Evolutionary conservation across 2,797 vertebrate species (phyloP), one percentile per base, ranked within the genome.

Genomic region (Premnoplex brunnescens): DNA sequence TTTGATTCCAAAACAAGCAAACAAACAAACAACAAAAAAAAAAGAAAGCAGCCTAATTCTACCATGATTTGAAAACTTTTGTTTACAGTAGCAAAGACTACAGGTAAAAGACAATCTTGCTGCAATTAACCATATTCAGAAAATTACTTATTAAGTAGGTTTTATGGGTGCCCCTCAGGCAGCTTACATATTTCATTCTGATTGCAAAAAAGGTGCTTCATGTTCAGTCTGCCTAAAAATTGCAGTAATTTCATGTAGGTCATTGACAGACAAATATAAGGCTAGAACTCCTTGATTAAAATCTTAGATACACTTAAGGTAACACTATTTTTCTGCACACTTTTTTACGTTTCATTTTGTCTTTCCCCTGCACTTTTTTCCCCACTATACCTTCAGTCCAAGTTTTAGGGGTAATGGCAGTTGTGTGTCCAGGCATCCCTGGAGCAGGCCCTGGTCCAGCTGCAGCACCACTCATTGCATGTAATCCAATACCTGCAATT

Each of bases 371-470:
- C 9, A n/a, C 52, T 5, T 77, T 54, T 84, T 84, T 55, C 9
- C 36, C 10, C 34, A 49, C 36, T 91, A 86, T 95, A 99, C 98
- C 98, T 84, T 99, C 98, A 88, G 98, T 69, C 98, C 98, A 99
- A 7, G 98, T 97, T 96, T 99, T 99, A 81, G 98, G 97, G 71
- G 98, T 98, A 91, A 98, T 92, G 64, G 97, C 97, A 93, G 98
- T 95, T 90, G 89, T 95, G 93, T 97, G 98, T 79, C 98, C 98
- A 93, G 98, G 98, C 93, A 98, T 98, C 90, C 97, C 97, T 3
- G 98, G 96, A 90, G 98, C 97, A 76, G 98, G 96, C 36, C 98
- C 98, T 60, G 98, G 96, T 54, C 98, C 98, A 84, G 98, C 43
- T 83, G 97, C 97, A 88, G 98, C 91, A 39, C 97, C 97, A 72